Evolutionary conservation across 1,140 invertebrate genomes (phyloP), one percentile per base, ranked within the genome.

Genomic region (Heliconius melpomene): DNA sequence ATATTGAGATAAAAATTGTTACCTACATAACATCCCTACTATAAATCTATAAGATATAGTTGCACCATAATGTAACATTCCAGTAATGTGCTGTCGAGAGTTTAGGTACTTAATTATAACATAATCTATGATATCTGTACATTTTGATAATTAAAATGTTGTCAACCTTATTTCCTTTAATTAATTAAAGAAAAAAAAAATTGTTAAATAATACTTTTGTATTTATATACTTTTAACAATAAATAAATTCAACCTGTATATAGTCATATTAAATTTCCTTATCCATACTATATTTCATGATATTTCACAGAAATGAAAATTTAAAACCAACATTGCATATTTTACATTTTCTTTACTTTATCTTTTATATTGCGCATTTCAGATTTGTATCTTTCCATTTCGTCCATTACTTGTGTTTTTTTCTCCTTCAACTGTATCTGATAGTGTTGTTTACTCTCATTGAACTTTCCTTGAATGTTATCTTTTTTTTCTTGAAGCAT

Each of bases 401-500:
- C 94, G 72, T 93, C 93, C 87, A 95, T 94, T 20, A 95, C 91
- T 82, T 95, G 93, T 54, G 86, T 89, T 23, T 85, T 83, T 83
- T 90, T 92, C 79, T 92, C 90, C 80, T 91, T 88, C 66, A 94
- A 86, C 80, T 93, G 91, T n/a, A 75, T 84, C 70, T 92, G 90
- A 81, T 93, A 93, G 77, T 93, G 91, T 79, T 94, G 91, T 83
- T 94, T 95, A 72, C 94, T 93, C 79, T 94, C 95, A 84, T 91
- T 91, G 70, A 95, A 93, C 50, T 88, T 87, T 52, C 95, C 95
- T 83, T 95, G 94, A 36, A 96, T 82, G 75, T 91, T 94, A 74
- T 95, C 95, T 86, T 94, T 95, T 80, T 94, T 95, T 81, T 96
- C 95, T 80, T 95, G 91, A 74, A 96, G 90, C 92, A 97, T 95